Base-by-base conservation (phyloP, 2,113 vertebrate species). In the Corapipo altera region DNA sequence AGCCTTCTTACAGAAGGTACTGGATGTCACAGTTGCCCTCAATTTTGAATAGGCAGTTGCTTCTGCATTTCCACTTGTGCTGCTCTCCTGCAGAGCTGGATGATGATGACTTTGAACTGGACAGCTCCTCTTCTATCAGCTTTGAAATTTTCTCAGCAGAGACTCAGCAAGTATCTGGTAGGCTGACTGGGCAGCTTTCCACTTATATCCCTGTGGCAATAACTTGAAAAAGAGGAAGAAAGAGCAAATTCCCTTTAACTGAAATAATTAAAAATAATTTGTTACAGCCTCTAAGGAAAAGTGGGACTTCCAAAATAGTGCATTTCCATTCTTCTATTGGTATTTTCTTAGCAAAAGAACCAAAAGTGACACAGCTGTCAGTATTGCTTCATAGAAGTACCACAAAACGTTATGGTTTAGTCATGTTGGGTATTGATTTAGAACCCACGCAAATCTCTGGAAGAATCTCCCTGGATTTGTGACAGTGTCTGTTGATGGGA, bases 81-180 rank as follows among this genome's bases (percentile, higher is more conserved):
- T 90, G 5, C 39, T 52, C 33, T 81, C 65, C 69, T 72, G 46
- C 52, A 86, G 82, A 37, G 49, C 52, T 91, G 72, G 32, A 35
- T 67, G 57, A 59, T 87, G 41, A 54, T 89, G 88, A 14, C 76
- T 97, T 94, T 84, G 65, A 94, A 72, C 73, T 54, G 74, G 83
- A 44, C 51, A 81, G 41, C 20, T 95, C 52, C 61, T 78, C 74
- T 74, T 72, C 48, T 41, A 11, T n/a, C 44, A 64, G 65, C 52
- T 87, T 78, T 78, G 57, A 92, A 41, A 17, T 48, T 3, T 87
- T 83, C 89, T 87, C 66, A 92, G 59, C 79, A 79, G 51, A 81
- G 57, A 39, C 57, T 91, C 88, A 84, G 79, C 83, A 75, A 89
- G 37, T 57, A 41, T 43, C 27, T 92, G 54, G 24, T 55, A 74